These are phyloP conservation scores for Cirrhinus molitorella DNA, from an alignment of 2,797 vertebrate genomes.

Conservation along the genomic window DNA sequence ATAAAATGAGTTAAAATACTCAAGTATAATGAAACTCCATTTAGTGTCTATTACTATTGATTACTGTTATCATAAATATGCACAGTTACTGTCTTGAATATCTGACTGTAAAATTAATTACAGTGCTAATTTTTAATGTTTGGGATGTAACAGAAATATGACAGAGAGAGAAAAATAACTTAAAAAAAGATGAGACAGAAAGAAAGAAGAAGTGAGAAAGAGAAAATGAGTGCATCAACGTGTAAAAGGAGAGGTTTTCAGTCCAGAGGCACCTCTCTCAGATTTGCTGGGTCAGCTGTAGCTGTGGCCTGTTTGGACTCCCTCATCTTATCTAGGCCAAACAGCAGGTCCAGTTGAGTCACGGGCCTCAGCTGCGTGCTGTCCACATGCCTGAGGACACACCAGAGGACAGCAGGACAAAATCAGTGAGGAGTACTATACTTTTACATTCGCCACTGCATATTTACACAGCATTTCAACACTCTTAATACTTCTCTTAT, in stretches of 20 bases:
- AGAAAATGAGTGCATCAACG: not conserved
- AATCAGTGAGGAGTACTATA: constrained; percentile 5
- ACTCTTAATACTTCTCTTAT: not conserved
- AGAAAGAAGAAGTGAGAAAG: not conserved
- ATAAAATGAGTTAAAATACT: not conserved
- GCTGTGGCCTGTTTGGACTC: constrained; percentile 76
- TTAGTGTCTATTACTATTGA: not conserved
- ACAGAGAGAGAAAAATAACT: not conserved
- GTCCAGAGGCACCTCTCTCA: constrained; percentile 76
- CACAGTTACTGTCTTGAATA: not conserved
- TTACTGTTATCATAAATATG: not conserved
- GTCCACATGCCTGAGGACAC: constrained; percentile 60
- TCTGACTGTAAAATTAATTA: not conserved
- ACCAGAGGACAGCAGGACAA: constrained; percentile 25
- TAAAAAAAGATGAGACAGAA: not conserved
- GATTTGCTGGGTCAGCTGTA: constrained; percentile 36
- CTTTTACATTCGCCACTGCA: not conserved
- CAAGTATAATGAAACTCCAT: not conserved
- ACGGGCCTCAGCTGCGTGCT: constrained; percentile 78
- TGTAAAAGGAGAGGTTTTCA: constrained; percentile 55
- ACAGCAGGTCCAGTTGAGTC: constrained; percentile 83
- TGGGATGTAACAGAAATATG: not conserved
- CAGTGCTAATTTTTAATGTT: not conserved
- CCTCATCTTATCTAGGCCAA: constrained; percentile 85
- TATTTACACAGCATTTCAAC: not conserved